Evolutionary conservation across 2,888 invertebrate genomes (phyloP).

Genomic region (Hymenopus coronatus): DNA sequence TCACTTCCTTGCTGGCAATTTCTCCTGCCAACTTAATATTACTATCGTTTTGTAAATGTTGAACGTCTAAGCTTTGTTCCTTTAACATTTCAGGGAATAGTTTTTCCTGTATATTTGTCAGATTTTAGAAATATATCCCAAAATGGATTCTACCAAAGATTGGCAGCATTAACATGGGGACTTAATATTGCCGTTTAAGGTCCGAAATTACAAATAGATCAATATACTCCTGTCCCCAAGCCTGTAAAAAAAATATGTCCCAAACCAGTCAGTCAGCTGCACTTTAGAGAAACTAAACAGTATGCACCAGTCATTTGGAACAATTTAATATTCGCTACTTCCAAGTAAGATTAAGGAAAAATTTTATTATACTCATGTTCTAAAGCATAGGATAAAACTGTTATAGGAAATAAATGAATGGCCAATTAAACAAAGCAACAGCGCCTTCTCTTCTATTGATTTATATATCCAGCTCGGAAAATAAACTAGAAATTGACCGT

Average conservation of each 20-base stretch:
- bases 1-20: not conserved
- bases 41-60: no score
- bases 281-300: not conserved
- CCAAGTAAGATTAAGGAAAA: not conserved
- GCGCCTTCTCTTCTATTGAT: no score
- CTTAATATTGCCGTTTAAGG: not conserved
- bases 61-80: no score
- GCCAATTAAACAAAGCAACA: no score
- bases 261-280: not conserved
- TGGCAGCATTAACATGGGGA: not conserved
- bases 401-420: no score
- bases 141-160: not conserved
- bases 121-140: not conserved
- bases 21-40: not conserved
- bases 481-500: no score
- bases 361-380: no score
- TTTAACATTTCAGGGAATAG: not conserved
- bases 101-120: not conserved
- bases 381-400: no score
- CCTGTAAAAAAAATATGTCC: not conserved
- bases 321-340: not conserved
- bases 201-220: not conserved
- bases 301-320: not conserved
- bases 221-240: no score
- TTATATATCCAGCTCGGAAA: no score